Evolutionary conservation across 2,888 invertebrate genomes (phyloP), one percentile per base, ranked within the genome.

Genomic region (Ceraclea dissimilis): DNA sequence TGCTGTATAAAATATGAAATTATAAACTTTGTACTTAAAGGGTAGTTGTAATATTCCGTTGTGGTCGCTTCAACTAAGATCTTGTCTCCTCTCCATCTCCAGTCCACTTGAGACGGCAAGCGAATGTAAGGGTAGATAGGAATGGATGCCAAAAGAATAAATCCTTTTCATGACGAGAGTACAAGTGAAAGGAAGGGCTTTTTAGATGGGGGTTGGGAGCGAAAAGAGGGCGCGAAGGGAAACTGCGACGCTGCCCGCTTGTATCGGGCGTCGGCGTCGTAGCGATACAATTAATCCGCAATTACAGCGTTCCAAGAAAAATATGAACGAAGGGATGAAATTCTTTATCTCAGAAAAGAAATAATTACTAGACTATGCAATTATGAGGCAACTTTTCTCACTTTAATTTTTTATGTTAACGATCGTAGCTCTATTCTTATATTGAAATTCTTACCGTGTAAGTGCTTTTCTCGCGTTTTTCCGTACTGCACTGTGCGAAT

Each of bases 41-140:
- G n/a, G n/a, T n/a, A n/a, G n/a, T n/a, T 26, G 10, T 26, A 26
- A 26, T 26, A 26, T 26, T 26, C 26, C 4, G 13, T 13, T 4
- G 39, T 39, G 39, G 39, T 39, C 39, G 39, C 13, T 39, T 16
- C 13, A 39, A 13, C 39, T 16, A 39, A 39, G 39, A 39, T 39
- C 16, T 39, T 39, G 39, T 39, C 39, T 39, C 39, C 39, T 8
- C 39, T 39, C 39, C 13, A 39, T 39, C 39, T 39, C 16, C 16
- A 39, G 39, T 39, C 39, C 39, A 39, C 39, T 39, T 39, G 39
- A 39, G 39, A 39, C 39, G 39, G 39, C 39, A 39, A 13, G 39
- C 39, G 39, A 39, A 39, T 39, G 39, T 39, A 16, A 39, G 4
- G 39, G 39, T 13, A 16, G 8, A 8, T 8, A 13, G 39, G 39